These are phyloP conservation scores for Aurelia aurita DNA, from an alignment of 30 jellyfish, hydroid and myxozoan genomes.

Conservation along the genomic window DNA sequence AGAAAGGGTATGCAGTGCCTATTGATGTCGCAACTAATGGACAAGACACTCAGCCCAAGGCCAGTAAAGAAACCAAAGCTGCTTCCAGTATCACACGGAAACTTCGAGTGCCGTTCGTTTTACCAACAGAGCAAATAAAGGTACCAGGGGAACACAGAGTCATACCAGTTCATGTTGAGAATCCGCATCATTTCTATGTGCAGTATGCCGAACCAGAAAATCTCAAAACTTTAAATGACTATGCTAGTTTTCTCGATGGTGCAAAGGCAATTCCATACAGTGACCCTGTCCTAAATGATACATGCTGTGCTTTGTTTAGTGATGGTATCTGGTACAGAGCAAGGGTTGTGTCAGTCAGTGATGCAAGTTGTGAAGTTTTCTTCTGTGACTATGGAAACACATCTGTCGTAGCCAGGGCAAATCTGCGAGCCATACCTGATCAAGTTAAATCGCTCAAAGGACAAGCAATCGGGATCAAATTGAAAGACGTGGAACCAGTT, in stretches of 20 bases:
- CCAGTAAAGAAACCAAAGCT: not conserved
- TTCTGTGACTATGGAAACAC: slow-evolving; percentile 52
- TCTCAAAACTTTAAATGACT: slow-evolving; percentile 46
- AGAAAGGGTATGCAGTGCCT: slow-evolving; percentile 48
- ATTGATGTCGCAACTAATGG: not conserved
- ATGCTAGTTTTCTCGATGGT: slow-evolving; percentile 21
- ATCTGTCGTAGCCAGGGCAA: not conserved
- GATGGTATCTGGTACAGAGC: slow-evolving; percentile 81
- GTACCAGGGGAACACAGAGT: slow-evolving; percentile 4
- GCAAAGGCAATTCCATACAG: slow-evolving; percentile 8
- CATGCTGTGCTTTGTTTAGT: slow-evolving; percentile 46
- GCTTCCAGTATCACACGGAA: not conserved
- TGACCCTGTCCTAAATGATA: slow-evolving; percentile 4
- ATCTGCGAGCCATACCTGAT: slow-evolving; percentile 65
- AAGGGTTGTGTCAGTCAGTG: slow-evolving; percentile 28
- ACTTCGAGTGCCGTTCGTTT: slow-evolving; percentile 2
- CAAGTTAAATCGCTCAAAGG: slow-evolving; percentile 58
- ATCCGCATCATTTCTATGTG: slow-evolving; percentile 66
- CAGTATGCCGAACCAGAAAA: slow-evolving; percentile 53
- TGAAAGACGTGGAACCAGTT: slow-evolving; percentile 39
- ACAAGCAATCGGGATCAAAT: slow-evolving; percentile 69
- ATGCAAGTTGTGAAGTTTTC: slow-evolving; percentile 17
- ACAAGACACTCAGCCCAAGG: no score
- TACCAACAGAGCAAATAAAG: not conserved
- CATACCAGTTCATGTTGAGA: slow-evolving; percentile 62